Conservation (phyloP, 2,113 vertebrate species). For the Osmerus eperlanus region DNA sequence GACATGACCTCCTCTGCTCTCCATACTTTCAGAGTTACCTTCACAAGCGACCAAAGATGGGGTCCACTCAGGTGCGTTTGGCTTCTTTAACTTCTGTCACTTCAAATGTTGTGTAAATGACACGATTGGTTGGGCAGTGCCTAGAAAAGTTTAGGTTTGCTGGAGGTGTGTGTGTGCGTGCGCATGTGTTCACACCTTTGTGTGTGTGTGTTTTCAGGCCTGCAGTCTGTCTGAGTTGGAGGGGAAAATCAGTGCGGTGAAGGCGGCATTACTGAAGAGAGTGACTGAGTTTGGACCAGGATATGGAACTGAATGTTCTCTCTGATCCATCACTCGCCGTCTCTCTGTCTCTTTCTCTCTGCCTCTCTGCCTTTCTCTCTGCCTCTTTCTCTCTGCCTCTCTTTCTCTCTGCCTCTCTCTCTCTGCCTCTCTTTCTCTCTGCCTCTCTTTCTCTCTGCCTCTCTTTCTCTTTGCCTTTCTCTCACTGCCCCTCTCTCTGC, state of each 20-base stretch:
- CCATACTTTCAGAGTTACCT: slow-evolving; percentile 77
- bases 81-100: background rate
- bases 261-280: slow-evolving; percentile 87
- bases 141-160: no score
- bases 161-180: no score
- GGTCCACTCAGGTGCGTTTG: slow-evolving; percentile 77
- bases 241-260: slow-evolving; percentile 93
- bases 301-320: slow-evolving; percentile 71
- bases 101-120: no score
- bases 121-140: no score
- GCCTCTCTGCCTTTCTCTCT: no score
- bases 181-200: background rate
- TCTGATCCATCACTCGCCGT: slow-evolving; percentile 39
- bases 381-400: background rate
- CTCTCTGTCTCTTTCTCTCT: no score
- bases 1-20: background rate
- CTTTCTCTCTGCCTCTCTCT: no score
- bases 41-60: slow-evolving; percentile 86
- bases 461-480: background rate
- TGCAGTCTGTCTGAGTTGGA: slow-evolving; percentile 93
- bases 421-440: no score
- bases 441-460: no score
- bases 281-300: slow-evolving; percentile 69
- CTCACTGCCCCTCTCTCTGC: background rate
- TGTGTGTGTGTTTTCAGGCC: slow-evolving; percentile 67